These are phyloP conservation scores for Anthrax anthrax DNA, from an alignment of 2,888 invertebrate species.

Conservation along the genomic window DNA sequence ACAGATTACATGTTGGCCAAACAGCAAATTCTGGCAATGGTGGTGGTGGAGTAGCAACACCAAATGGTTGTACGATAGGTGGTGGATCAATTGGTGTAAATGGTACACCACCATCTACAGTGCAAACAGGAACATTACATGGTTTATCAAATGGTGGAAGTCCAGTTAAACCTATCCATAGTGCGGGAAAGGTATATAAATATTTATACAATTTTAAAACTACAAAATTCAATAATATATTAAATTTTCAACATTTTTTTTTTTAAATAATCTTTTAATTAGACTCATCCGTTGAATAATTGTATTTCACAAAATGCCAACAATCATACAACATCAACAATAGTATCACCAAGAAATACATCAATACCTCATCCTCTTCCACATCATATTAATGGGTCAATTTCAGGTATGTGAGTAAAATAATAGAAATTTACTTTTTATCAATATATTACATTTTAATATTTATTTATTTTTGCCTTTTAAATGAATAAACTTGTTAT, in stretches of 20 bases:
- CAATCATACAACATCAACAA: constrained; percentile 3
- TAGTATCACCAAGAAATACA: constrained; percentile 30
- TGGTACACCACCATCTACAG: constrained; percentile 17
- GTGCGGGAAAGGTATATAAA: background rate
- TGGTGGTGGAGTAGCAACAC: constrained; percentile 15
- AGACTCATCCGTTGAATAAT: constrained; percentile 6
- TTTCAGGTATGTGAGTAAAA: constrained; percentile 10
- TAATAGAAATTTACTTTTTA: too few species aligned
- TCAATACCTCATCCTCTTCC: constrained; percentile 36
- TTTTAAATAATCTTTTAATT: background rate
- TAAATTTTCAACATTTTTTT: background rate
- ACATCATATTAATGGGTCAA: constrained; percentile 27
- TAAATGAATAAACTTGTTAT: too few species aligned
- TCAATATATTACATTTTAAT: too few species aligned
- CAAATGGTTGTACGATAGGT: constrained; percentile 7
- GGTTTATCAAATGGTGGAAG: constrained; percentile 22
- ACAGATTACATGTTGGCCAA: constrained; percentile 69
- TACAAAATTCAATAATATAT: background rate
- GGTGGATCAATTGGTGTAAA: background rate
- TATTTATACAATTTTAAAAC: background rate
- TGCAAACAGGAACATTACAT: constrained; percentile 12
- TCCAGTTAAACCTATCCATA: constrained; percentile 11
- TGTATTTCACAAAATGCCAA: constrained; percentile 2
- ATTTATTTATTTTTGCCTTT: too few species aligned
- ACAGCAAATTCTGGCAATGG: constrained; percentile 26